These are phyloP conservation scores for Sylvia atricapilla DNA, from an alignment of 2,113 vertebrate species.

Conservation along the genomic window DNA sequence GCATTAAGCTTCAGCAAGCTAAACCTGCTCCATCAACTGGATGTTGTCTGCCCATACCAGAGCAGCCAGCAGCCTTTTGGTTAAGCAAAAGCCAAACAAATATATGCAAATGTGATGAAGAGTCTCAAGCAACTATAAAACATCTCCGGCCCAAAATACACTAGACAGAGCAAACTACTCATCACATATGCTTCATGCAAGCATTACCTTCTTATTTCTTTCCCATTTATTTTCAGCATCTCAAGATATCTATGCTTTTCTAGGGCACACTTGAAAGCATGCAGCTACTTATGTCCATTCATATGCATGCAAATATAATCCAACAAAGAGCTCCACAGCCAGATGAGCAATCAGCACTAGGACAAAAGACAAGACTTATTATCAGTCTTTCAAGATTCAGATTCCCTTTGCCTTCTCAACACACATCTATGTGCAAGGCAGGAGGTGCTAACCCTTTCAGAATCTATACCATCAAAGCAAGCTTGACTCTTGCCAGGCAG, in stretches of 20 bases:
- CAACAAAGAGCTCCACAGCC: not conserved
- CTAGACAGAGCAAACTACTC: not conserved
- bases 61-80: not conserved
- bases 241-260: constrained; percentile 24
- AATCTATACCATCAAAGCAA: not conserved
- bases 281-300: constrained; percentile 32
- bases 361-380: constrained; percentile 41
- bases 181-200: not conserved
- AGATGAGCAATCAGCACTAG: constrained; percentile 40
- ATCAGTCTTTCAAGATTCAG: constrained; percentile 16
- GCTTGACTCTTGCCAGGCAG: not conserved
- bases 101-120: not conserved
- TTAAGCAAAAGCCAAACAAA: not conserved
- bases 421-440: not conserved
- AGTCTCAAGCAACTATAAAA: not conserved
- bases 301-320: constrained; percentile 21
- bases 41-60: not conserved
- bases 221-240: not conserved
- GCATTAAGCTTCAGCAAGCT: not conserved
- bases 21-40: not conserved
- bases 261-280: constrained; percentile 6
- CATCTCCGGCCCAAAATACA: not conserved
- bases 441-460: constrained; percentile 2
- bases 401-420: not conserved
- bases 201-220: not conserved